Base-by-base conservation (phyloP, 2,113 vertebrate species). In the Polypterus senegalus region DNA sequence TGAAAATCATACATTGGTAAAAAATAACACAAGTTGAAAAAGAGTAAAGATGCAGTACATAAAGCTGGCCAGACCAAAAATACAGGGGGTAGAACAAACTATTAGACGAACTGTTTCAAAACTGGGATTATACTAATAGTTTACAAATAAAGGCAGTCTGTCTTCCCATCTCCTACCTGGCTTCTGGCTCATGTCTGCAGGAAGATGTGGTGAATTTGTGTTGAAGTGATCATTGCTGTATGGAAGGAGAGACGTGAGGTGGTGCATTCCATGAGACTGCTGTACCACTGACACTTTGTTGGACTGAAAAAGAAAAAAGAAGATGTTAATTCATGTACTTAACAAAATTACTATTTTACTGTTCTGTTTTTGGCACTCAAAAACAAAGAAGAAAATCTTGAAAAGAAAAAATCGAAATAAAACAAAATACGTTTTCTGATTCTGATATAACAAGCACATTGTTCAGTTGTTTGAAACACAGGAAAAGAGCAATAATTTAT, bases 181-280 rank as follows among this genome's bases (percentile, higher is more conserved):
- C 65, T 97, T 99, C 82, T 97, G 96, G 83, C 83, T 92, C 87
- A 94, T 91, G 81, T 98, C 96, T 3, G 90, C 86, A 1, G 93
- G 88, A 74, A 92, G 72, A 80, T 97, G 92, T 46, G 92, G 88
- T 0, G 94, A 86, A 71, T 90, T 92, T 54, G 89, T 86, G 83
- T 82, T 93, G 88, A 98, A 97, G 79, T 96, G 93, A 71, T 99
- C 95, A 10, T 97, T 96, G 87, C 87, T 81, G 81, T 93, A 94
- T 0, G 92, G 90, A 72, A 94, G 88, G 74, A 99, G 95, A 4
- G 92, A 92, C 45, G 94, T 89, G 69, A 98, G 86, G 2, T 93
- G 91, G 67, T 95, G 92, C 75, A 97, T 91, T 44, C 91, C 91
- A 2, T 97, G 95, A 3, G 92, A 83, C 5, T 93, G 91, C 81